Conservation (phyloP, 2,888 invertebrate genomes). For the Gordius sp. region DNA sequence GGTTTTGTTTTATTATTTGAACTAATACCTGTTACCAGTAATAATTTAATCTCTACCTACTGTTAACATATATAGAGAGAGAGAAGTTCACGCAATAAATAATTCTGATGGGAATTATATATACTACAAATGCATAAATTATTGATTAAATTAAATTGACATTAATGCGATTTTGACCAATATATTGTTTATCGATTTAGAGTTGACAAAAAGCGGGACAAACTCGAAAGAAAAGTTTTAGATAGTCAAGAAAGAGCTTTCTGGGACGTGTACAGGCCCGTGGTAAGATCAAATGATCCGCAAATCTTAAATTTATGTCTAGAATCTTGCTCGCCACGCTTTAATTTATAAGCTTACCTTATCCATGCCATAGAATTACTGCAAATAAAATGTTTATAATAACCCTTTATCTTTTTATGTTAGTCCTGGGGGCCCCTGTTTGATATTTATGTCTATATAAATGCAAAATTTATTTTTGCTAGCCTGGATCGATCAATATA, state of each 20-base stretch:
- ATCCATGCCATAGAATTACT: not conserved
- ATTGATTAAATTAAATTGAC: constrained; percentile 17
- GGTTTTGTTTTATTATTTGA: constrained; percentile 6
- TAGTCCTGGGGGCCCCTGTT: constrained; percentile 11
- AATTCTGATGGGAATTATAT: no score
- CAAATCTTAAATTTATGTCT: not conserved
- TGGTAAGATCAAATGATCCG: constrained; percentile 47
- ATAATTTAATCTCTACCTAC: no score
- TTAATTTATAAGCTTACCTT: not conserved
- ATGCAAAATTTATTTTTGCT: constrained; percentile 22
- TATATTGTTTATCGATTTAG: constrained; percentile 24
- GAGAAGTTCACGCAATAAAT: no score
- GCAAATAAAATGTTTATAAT: no score
- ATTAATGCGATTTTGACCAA: constrained; percentile 11
- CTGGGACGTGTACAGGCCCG: constrained; percentile 97
- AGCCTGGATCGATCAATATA: constrained; percentile 95
- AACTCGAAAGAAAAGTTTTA: constrained; percentile 78
- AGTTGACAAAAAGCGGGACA: constrained; percentile 94
- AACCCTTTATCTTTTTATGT: constrained; percentile 11
- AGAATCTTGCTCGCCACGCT: not conserved
- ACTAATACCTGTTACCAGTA: no score
- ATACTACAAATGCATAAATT: no score
- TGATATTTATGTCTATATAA: no score
- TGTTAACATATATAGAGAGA: no score
- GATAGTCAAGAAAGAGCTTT: constrained; percentile 97